Percentiles rank a stretch among this genome's conserved stretches.
Evolutionary conservation across 23 tunicate species (phyloP).

Genomic region (Trididemnum nubilum): DNA sequence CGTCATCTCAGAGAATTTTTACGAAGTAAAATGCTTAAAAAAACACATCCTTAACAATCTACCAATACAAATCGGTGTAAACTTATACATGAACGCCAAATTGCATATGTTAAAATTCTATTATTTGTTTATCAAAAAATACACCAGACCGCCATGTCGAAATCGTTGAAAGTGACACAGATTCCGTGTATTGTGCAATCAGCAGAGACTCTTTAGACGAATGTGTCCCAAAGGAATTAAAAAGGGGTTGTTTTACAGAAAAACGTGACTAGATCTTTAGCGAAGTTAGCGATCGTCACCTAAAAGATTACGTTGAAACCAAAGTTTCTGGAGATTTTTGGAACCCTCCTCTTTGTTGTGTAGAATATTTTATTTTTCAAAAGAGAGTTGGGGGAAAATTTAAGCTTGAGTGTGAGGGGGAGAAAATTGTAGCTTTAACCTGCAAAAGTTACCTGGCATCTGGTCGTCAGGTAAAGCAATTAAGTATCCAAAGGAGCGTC

Average conservation of each 20-base stretch:
- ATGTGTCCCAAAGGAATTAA: background rate
- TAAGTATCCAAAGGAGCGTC: background rate
- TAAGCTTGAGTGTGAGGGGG: background rate
- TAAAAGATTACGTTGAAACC: background rate
- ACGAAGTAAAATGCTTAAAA: background rate
- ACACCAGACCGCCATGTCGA: background rate
- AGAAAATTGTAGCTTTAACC: background rate
- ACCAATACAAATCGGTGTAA: constrained; percentile 7
- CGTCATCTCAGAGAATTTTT: no score
- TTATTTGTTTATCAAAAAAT: constrained; percentile 9
- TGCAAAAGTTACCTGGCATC: background rate
- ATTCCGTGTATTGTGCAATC: constrained; percentile 8
- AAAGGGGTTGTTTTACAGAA: background rate
- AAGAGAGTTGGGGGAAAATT: background rate
- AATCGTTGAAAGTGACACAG: constrained; percentile 3
- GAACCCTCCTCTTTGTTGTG: background rate
- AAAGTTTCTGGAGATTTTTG: background rate
- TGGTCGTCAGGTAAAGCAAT: background rate
- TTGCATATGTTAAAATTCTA: constrained; percentile 6
- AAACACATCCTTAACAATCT: background rate
- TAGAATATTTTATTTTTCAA: background rate
- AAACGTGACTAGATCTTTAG: background rate
- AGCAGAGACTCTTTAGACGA: background rate
- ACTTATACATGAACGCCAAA: constrained; percentile 5
- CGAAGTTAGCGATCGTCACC: background rate